These are phyloP conservation scores for Benitochromis conjunctus DNA, from an alignment of 2,113 vertebrate genomes.

Conservation along the genomic window DNA sequence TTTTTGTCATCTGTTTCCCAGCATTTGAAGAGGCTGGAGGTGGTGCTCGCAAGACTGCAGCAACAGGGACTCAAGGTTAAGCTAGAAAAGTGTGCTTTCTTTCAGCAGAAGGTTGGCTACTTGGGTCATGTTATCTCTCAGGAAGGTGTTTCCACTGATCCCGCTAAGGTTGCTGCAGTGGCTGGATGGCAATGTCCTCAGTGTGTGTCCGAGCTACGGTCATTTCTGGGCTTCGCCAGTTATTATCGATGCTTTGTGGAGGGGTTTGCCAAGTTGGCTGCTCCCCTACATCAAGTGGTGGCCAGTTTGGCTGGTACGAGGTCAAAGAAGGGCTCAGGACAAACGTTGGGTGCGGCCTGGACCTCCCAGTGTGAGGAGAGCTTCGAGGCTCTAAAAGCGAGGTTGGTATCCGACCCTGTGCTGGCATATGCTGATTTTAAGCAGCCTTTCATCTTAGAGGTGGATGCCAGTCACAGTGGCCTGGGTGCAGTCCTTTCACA, in stretches of 20 bases:
- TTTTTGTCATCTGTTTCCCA: not conserved
- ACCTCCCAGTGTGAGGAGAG: not conserved
- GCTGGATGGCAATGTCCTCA: not conserved
- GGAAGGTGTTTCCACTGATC: not conserved
- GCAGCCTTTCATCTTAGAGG: not conserved
- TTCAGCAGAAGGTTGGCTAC: not conserved
- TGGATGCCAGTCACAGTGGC: not conserved
- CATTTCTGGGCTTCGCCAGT: too few species aligned
- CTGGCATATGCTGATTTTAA: too few species aligned
- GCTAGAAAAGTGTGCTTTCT: not conserved
- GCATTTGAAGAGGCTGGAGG: not conserved
- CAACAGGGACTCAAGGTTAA: not conserved
- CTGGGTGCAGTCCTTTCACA: not conserved
- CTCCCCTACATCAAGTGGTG: too few species aligned
- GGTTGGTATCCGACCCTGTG: too few species aligned
- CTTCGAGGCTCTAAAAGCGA: not conserved
- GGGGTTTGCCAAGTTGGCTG: too few species aligned
- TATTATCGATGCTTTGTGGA: too few species aligned
- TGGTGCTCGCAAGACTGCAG: not conserved
- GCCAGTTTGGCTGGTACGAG: too few species aligned
- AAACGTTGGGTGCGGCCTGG: not conserved
- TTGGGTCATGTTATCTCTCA: not conserved
- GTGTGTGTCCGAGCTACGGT: not conserved
- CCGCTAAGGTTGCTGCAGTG: not conserved
- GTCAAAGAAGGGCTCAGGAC: not conserved